phyloP scores from a whole-genome alignment of 2,888 invertebrate genomes.

The Xestobium rufovillosum region DNA sequence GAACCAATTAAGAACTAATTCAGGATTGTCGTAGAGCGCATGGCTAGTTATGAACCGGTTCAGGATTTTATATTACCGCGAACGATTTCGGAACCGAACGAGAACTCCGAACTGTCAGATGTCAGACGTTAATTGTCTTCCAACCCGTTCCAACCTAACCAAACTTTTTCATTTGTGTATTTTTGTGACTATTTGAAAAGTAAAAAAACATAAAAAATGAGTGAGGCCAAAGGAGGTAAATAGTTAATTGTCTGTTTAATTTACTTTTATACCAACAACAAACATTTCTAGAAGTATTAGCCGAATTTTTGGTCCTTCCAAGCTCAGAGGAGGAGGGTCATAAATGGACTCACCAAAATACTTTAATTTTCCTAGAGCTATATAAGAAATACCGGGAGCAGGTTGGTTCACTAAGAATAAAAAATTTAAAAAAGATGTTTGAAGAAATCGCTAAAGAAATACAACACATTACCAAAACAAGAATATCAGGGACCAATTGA shows the following conservation, averaged over 20 bases:
- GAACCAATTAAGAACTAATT: neutral
- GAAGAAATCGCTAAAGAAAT: slow-evolving; percentile 17
- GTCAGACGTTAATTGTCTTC: too few relatives aligned
- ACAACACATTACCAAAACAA: slow-evolving; percentile 7
- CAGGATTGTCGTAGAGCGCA: neutral
- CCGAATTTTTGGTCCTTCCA: neutral
- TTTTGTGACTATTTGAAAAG: neutral
- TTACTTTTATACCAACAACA: too few relatives aligned
- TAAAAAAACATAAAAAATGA: neutral
- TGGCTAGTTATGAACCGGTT: neutral
- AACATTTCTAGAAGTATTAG: neutral
- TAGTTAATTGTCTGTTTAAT: too few relatives aligned
- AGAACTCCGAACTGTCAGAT: too few relatives aligned
- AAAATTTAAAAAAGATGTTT: slow-evolving; percentile 17
- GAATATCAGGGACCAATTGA: slow-evolving; percentile 13
- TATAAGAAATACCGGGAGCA: slow-evolving; percentile 17
- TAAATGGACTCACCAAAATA: slow-evolving; percentile 5
- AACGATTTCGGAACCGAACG: neutral
- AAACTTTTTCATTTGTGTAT: too few relatives aligned
- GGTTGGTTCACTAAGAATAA: slow-evolving; percentile 14
- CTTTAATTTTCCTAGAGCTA: slow-evolving; percentile 12
- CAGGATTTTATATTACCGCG: neutral
- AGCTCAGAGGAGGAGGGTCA: neutral
- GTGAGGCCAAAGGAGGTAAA: neutral
- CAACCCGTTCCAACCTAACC: too few relatives aligned